phyloP scores from a whole-genome alignment of 1,140 invertebrate species.

The Batillaria attramentaria region DNA sequence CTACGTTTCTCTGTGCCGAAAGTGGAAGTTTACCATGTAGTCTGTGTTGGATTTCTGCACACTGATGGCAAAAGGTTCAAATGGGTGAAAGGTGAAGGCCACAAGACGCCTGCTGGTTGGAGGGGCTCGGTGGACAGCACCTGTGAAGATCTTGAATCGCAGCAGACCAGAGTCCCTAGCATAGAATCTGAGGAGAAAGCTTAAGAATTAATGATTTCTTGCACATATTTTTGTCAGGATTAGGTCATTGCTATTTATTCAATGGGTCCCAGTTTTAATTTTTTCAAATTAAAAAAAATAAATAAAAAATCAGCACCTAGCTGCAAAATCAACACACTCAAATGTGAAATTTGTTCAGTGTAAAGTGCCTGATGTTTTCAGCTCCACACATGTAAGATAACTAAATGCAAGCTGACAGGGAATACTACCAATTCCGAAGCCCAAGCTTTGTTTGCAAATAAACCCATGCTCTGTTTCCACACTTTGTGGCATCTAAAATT shows the following conservation, averaged over 20 bases:
- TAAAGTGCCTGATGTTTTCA: no score
- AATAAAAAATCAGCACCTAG: no score
- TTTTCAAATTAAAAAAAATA: background rate
- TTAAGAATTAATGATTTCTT: no score
- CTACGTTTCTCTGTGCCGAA: constrained; percentile 67
- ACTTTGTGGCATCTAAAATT: no score
- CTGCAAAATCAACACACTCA: no score
- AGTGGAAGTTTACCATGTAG: constrained; percentile 96
- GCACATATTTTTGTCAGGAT: background rate
- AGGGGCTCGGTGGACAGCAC: constrained; percentile 77
- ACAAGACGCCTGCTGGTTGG: constrained; percentile 81
- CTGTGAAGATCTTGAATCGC: constrained; percentile 91
- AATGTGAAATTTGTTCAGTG: no score
- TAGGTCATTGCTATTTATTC: background rate
- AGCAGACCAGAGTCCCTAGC: constrained; percentile 88
- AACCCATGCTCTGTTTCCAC: no score
- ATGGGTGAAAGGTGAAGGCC: constrained; percentile 98
- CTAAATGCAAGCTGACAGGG: no score
- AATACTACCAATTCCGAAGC: no score
- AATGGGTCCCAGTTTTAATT: background rate
- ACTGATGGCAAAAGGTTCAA: constrained; percentile 95
- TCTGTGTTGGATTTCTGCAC: constrained; percentile 96
- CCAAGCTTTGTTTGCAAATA: no score
- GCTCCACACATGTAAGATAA: no score
- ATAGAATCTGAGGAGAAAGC: constrained; percentile 87